Evolutionary conservation across 1,140 invertebrate species (phyloP).

Genomic region (Caenorhabditis brenneri): DNA sequence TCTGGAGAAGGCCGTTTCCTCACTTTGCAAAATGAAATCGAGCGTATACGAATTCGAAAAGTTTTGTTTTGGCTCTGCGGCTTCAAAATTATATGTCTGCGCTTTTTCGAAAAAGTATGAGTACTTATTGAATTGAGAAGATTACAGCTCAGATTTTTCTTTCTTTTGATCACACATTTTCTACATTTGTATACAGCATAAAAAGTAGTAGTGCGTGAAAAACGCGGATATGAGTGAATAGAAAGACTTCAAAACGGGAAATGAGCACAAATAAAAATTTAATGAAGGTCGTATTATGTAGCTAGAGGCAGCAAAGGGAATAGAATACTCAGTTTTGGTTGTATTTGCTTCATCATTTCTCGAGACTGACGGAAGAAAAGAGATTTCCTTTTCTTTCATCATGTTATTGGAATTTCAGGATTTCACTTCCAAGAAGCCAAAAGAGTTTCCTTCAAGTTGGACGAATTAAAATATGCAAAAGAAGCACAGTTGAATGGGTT

Average conservation of each 20-base stretch:
- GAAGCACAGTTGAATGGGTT: slow-evolving; percentile 2
- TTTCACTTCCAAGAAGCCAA: not conserved
- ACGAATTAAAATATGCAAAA: slow-evolving; percentile 11
- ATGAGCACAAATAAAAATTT: slow-evolving; percentile 42
- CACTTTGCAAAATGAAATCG: not conserved
- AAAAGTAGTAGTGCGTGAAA: slow-evolving; percentile 27
- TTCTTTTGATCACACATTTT: not conserved
- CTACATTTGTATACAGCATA: not conserved
- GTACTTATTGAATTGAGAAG: not conserved
- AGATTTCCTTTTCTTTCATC: not conserved
- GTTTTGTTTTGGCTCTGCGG: not conserved
- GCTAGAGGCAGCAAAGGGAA: slow-evolving; percentile 29
- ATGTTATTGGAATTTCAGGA: not conserved
- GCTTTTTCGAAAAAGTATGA: not conserved
- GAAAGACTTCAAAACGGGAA: slow-evolving; percentile 37
- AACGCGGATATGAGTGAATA: slow-evolving; percentile 12
- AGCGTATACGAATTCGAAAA: not conserved
- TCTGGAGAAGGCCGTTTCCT: not conserved
- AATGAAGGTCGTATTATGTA: slow-evolving; percentile 35
- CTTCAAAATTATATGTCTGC: not conserved
- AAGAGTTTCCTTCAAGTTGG: not conserved
- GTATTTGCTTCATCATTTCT: not conserved
- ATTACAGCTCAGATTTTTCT: no score
- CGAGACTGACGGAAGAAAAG: not conserved
- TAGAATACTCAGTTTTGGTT: slow-evolving; percentile 29